A percentile compares a stretch with the other conserved stretches of the same genome.
phyloP scores from a whole-genome alignment of 2,113 vertebrate genomes.

The Taurulus bubalis region DNA sequence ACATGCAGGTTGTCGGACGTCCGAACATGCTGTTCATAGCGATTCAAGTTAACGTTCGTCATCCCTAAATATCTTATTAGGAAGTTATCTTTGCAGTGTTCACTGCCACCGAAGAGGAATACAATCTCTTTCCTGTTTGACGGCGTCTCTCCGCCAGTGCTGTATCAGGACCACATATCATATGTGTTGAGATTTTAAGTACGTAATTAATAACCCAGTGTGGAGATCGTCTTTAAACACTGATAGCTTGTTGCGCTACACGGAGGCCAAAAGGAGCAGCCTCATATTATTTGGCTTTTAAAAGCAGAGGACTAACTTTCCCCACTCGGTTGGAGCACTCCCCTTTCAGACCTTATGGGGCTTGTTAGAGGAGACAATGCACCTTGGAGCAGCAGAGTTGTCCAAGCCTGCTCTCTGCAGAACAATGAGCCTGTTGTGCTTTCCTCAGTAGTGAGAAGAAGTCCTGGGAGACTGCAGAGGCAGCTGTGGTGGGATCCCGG shows the following conservation, averaged over 20 bases:
- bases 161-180: background rate
- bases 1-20: background rate
- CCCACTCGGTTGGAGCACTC: slow-evolving; percentile 45
- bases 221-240: background rate
- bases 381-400: slow-evolving; percentile 71
- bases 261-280: slow-evolving; percentile 60
- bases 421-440: slow-evolving; percentile 86
- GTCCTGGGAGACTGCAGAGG: slow-evolving; percentile 81
- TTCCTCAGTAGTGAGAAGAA: slow-evolving; percentile 72
- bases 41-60: background rate
- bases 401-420: slow-evolving; percentile 70
- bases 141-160: background rate
- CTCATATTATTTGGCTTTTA: slow-evolving; percentile 74
- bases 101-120: background rate
- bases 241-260: background rate
- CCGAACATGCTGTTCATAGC: background rate
- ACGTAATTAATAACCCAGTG: background rate
- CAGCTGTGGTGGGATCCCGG: slow-evolving; percentile 82
- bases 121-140: background rate
- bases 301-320: slow-evolving; percentile 62
- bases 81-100: background rate
- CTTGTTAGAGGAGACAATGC: slow-evolving; percentile 75
- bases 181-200: background rate
- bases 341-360: slow-evolving; percentile 68
- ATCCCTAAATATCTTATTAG: background rate